These are phyloP conservation scores for Stomatorhinus ivindoensis DNA, from an alignment of 2,113 vertebrate species.

Conservation along the genomic window DNA sequence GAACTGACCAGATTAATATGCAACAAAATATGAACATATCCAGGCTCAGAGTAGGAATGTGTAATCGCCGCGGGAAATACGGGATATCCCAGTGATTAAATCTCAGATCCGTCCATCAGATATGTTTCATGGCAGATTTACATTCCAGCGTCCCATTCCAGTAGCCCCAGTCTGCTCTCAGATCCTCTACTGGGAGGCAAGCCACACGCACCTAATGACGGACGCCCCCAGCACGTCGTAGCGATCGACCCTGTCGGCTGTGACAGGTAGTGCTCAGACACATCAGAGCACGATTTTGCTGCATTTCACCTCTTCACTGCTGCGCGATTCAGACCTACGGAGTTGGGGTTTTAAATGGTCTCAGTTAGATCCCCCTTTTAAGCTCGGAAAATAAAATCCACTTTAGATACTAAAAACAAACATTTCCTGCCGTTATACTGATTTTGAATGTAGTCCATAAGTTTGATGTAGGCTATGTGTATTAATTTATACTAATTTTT, in stretches of 20 bases:
- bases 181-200: neutral
- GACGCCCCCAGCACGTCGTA: neutral
- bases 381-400: neutral
- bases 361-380: neutral
- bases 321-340: neutral
- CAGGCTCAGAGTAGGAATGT: constrained; percentile 44
- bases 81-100: constrained; percentile 72
- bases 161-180: constrained; percentile 50
- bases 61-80: constrained; percentile 34
- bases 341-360: neutral
- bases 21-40: constrained; percentile 3
- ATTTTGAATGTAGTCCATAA: neutral
- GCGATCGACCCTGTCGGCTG: neutral
- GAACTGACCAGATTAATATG: neutral
- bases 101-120: constrained; percentile 61
- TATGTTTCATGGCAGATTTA: constrained; percentile 55
- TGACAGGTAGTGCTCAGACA: neutral
- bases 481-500: neutral
- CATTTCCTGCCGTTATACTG: neutral
- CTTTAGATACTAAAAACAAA: neutral
- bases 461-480: neutral
- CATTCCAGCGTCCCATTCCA: constrained; percentile 65
- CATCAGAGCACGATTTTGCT: neutral
- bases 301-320: neutral
- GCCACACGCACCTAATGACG: neutral